These are phyloP conservation scores for Sebastes hubbsi DNA, from an alignment of 2,797 vertebrate genomes.

Conservation along the genomic window DNA sequence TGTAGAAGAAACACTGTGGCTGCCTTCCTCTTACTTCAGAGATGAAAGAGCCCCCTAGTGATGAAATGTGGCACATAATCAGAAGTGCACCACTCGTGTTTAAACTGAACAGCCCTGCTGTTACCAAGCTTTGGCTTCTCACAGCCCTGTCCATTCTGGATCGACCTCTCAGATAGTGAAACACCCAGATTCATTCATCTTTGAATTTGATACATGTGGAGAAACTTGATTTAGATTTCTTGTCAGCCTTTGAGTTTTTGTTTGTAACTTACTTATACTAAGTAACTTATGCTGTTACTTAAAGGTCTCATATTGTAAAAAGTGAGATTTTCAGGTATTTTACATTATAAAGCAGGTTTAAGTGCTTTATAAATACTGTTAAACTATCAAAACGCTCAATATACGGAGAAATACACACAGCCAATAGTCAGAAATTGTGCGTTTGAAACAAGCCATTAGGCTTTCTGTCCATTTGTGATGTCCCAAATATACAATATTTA, in stretches of 20 bases:
- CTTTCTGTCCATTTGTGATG: too few species aligned
- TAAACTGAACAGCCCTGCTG: not conserved
- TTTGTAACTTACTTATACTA: not conserved
- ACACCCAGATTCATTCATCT: not conserved
- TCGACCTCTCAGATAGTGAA: not conserved
- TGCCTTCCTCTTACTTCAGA: not conserved
- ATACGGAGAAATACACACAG: too few species aligned
- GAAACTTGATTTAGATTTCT: not conserved
- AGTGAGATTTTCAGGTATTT: too few species aligned
- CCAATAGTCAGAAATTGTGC: too few species aligned
- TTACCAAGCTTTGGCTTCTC: not conserved
- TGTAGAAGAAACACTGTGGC: not conserved
- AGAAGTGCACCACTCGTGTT: not conserved
- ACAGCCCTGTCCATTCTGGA: not conserved
- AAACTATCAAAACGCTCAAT: too few species aligned
- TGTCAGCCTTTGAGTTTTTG: not conserved
- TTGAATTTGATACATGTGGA: not conserved
- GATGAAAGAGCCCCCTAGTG: conserved; percentile 1
- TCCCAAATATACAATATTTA: too few species aligned
- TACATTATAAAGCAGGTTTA: too few species aligned
- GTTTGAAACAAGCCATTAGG: too few species aligned
- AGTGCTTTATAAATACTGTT: too few species aligned
- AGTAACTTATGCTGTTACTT: not conserved
- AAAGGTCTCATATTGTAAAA: too few species aligned
- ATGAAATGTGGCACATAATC: not conserved